Evolutionary conservation across 1,140 invertebrate species (phyloP).

Genomic region (Pseudachorutes palmiensis): DNA sequence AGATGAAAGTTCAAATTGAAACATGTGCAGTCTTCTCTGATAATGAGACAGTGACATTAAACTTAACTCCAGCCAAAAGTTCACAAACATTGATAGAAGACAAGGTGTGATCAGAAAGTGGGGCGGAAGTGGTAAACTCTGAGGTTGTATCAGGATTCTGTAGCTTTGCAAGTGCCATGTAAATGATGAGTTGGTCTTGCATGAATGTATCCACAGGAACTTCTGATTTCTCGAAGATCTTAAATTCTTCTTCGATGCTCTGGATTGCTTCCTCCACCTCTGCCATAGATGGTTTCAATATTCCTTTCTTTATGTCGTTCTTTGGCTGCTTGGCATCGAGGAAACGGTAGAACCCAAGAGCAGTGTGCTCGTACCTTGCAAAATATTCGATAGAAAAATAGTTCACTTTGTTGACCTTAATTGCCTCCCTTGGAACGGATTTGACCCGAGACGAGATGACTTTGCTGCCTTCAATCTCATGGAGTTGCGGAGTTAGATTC

Average conservation of each 20-base stretch:
- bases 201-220: constrained; percentile 27
- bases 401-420: constrained; percentile 20
- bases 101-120: constrained; percentile 27
- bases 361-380: constrained; percentile 21
- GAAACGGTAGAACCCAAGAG: constrained; percentile 26
- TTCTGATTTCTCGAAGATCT: constrained; percentile 18
- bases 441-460: constrained; percentile 6
- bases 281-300: constrained; percentile 18
- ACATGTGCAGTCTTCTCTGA: not conserved
- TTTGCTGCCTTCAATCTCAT: not conserved
- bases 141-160: constrained; percentile 13
- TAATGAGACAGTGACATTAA: constrained; percentile 14
- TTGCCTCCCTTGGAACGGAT: constrained; percentile 13
- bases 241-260: constrained; percentile 14
- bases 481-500: constrained; percentile 22
- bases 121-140: not conserved
- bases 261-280: not conserved
- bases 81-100: constrained; percentile 33
- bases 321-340: constrained; percentile 18
- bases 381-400: constrained; percentile 34
- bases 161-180: constrained; percentile 33
- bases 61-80: constrained; percentile 11
- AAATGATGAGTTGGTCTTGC: constrained; percentile 37
- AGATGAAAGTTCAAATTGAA: not conserved
- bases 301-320: too few relatives aligned